Base-by-base conservation (phyloP, 2,113 vertebrate genomes). In the Protomyctophum bolini region DNA sequence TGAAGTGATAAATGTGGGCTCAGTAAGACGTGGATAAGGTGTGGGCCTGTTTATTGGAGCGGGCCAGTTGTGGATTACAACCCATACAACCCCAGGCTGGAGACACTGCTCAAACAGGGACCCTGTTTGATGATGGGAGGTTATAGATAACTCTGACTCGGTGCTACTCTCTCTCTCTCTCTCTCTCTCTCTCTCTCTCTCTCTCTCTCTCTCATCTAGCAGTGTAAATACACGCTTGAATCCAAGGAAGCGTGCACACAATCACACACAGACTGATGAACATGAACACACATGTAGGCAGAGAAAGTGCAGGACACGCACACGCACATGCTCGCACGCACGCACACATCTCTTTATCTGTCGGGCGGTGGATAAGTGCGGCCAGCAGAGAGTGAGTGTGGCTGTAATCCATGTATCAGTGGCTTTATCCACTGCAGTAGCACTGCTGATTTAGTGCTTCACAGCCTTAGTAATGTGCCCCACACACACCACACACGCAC, bases 341-440 rank as follows among this genome's bases (percentile, higher is more conserved):
- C 7, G 62, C 7, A 41, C 63, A 50, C 33, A 41, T 3, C 83
- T 82, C 74, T 89, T 76, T 88, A 87, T 89, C 83, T 82, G 77
- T 79, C 77, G 82, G 64, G 67, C 73, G 78, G 68, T 86, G 75
- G 81, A 87, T 86, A 83, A 85, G 86, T 75, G 75, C 9, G 41
- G 72, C 66, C 72, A 76, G 76, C 50, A 45, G 58, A 76, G 76
- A 67, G 70, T 71, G 73, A 79, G 81, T 83, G 80, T 78, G 85
- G 81, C 81, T 85, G 79, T 86, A 91, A 91, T 91, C 85, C 75
- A 81, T 86, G 83, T 88, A 89, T 87, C 80, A 89, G 80, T 85
- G 81, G 81, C 82, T 89, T 90, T 90, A 90, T 90, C 80, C 80
- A 69, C 77, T 74, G 82, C 74, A 76, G 80, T 72, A 66, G 72